These are phyloP conservation scores for Morpho helenor DNA, from an alignment of 2,888 invertebrate genomes.

Conservation along the genomic window DNA sequence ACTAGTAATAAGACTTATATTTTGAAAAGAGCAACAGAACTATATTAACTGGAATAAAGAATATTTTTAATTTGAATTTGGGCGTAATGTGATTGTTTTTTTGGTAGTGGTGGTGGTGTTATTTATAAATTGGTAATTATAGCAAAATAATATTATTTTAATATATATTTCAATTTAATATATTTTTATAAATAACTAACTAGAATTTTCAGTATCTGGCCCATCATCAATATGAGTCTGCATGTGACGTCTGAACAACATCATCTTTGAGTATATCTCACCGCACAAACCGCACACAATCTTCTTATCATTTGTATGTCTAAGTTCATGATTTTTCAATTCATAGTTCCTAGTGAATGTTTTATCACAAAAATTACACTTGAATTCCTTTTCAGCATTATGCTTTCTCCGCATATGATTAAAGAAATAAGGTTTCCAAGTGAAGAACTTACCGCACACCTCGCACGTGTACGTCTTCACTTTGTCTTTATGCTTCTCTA, in stretches of 20 bases:
- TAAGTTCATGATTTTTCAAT: slow-evolving; percentile 34
- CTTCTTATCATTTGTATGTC: slow-evolving; percentile 31
- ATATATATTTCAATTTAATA: background rate
- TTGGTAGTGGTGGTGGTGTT: background rate
- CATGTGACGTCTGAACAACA: too few relatives aligned
- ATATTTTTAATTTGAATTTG: too few relatives aligned
- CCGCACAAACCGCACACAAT: slow-evolving; percentile 30
- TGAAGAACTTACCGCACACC: slow-evolving; percentile 55
- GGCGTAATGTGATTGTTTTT: background rate
- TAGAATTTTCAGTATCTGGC: background rate
- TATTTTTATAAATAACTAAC: background rate
- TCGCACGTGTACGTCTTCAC: slow-evolving; percentile 40
- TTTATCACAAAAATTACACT: slow-evolving; percentile 35
- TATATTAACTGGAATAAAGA: too few relatives aligned
- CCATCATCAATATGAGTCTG: too few relatives aligned
- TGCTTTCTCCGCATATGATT: slow-evolving; percentile 58
- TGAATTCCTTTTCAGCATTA: slow-evolving; percentile 42
- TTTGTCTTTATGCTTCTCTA: slow-evolving; percentile 41
- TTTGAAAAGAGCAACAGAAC: too few relatives aligned
- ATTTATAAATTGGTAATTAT: background rate
- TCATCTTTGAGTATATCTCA: background rate
- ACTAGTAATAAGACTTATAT: too few relatives aligned
- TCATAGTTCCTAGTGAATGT: slow-evolving; percentile 33
- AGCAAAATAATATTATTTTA: background rate
- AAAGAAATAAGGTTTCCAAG: slow-evolving; percentile 58